Evolutionary conservation across 1,140 invertebrate genomes (phyloP), one percentile per base, ranked within the genome.

Genomic region (Pachypsylla venusta): DNA sequence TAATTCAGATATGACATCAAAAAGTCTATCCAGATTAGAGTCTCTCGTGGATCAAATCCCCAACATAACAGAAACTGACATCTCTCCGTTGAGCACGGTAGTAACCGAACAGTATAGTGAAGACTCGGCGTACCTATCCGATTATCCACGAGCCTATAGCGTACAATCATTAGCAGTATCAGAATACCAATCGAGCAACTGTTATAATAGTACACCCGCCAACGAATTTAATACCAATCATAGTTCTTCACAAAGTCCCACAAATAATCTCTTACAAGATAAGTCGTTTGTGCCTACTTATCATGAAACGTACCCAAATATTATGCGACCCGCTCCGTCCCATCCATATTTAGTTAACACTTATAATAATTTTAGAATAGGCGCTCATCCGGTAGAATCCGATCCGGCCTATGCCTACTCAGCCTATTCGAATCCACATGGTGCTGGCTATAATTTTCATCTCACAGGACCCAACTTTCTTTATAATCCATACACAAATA

Each of bases 21-120:
- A 91, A 70, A 89, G 86, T 66, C 73, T 92, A n/a, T 90, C 87
- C 7, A 88, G 88, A 28, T 74, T 92, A 2, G 89, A 92, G 71
- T 91, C 87, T 16, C 73, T 93, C 10, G 89, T 93, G 20, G 88
- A 92, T 73, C 89, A 92, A 75, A 93, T 92, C 69, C 89, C 89
- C 5, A 87, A 85, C 64, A 86, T 91, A 70, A 80, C 82, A 42
- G 87, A 89, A 58, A 79, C 75, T 25, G 79, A 76, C 22, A 48
- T 48, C 59, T 61, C 54, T 57, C 60, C 16, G 25, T 60, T 40
- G 57, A 61, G 27, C 54, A 40, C 28, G 4, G 40, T 54, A 56
- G 60, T 22, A 55, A 62, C 39, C 58, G 57, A 61, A 58, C 65
- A 65, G 22, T 66, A 65, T 53, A 64, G 60, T 39, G 67, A 68